Conservation (phyloP, 1,140 invertebrate species). For the Matsumurasca onukii region DNA sequence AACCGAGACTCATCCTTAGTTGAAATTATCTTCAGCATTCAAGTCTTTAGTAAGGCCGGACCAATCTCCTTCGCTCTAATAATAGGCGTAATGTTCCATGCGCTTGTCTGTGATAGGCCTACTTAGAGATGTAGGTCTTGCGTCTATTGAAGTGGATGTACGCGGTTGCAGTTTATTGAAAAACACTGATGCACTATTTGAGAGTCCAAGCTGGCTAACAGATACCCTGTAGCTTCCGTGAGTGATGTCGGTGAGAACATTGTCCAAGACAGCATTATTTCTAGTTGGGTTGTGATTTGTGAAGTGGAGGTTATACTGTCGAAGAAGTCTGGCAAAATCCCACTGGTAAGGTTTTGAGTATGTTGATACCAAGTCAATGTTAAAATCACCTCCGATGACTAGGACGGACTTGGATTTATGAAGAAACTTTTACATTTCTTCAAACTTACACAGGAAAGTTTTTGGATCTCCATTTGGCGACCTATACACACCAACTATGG, state of each 20-base stretch:
- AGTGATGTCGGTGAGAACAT: neutral
- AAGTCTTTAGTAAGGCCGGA: neutral
- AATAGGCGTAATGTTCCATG: neutral
- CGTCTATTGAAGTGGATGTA: neutral
- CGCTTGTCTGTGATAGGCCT: neutral
- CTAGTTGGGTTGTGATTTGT: neutral
- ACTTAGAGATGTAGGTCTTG: neutral
- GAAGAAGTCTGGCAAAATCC: conserved; percentile 1
- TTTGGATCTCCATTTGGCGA: neutral
- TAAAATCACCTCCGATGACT: neutral
- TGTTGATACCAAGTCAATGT: neutral
- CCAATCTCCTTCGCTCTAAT: neutral
- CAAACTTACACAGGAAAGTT: neutral
- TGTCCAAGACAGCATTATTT: neutral
- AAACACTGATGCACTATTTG: neutral
- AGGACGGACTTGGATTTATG: neutral
- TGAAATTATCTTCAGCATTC: neutral
- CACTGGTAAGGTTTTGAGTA: conserved; percentile 7
- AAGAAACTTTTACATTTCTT: neutral
- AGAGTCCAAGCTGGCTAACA: neutral
- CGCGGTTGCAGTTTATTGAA: neutral
- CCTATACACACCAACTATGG: neutral
- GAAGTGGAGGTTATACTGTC: conserved; percentile 1
- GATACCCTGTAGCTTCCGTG: neutral
- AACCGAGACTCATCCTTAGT: no score